phyloP scores from a whole-genome alignment of 1,140 invertebrate genomes.

The Sminthurinus signatus region DNA sequence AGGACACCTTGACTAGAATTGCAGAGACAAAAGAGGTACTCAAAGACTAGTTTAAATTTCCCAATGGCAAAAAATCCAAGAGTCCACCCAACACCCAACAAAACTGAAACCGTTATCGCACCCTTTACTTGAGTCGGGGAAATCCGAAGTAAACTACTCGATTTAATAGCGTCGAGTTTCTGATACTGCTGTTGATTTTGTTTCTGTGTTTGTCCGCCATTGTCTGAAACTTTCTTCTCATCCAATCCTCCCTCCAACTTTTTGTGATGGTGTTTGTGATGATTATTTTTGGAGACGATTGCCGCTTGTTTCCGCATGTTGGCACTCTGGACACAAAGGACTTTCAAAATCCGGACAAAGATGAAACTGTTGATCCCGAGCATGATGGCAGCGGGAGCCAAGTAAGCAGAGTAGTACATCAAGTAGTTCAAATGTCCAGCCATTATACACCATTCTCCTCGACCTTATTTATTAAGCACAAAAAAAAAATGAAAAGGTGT shows the following conservation, averaged over 20 bases:
- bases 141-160: conserved; percentile 3
- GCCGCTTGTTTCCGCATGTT: not conserved
- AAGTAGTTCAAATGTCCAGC: conserved; percentile 33
- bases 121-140: conserved; percentile 49
- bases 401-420: conserved; percentile 41
- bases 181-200: no score
- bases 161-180: conserved; percentile 23
- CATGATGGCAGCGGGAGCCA: conserved; percentile 49
- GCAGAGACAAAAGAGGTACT: conserved; percentile 46
- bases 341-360: conserved; percentile 29
- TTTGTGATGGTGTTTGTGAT: no score
- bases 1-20: conserved; percentile 33
- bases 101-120: conserved; percentile 52
- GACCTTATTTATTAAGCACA: no score
- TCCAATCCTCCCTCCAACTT: not conserved
- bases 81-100: conserved; percentile 53
- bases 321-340: conserved; percentile 23
- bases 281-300: not conserved
- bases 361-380: conserved; percentile 40
- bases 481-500: no score
- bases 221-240: conserved; percentile 8
- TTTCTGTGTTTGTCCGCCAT: no score
- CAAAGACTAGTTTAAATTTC: conserved; percentile 48
- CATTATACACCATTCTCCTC: conserved; percentile 42
- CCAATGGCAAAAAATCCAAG: conserved; percentile 51